phyloP scores from a whole-genome alignment of 2,888 invertebrate genomes.

The Eurois occulta region DNA sequence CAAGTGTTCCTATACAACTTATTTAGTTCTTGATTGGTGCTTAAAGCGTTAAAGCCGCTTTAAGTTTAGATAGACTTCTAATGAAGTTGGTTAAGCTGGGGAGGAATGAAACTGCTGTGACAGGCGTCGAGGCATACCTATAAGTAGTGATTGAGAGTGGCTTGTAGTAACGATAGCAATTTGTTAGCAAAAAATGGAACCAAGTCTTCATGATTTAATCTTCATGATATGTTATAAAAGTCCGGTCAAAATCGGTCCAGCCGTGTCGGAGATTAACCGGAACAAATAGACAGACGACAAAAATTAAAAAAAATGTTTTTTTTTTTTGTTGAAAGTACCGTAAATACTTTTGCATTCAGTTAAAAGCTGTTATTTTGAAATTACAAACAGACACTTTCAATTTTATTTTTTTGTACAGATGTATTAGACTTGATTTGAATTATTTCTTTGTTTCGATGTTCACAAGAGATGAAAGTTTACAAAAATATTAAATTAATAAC shows the following conservation, averaged over 20 bases:
- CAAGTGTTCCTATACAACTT: constrained; percentile 58
- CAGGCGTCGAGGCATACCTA: neutral
- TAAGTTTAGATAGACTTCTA: constrained; percentile 31
- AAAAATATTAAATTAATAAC: neutral
- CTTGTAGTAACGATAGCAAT: neutral
- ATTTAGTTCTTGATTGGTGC: constrained; percentile 44
- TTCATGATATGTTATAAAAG: too few relatives aligned
- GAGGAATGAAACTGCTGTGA: constrained; percentile 1
- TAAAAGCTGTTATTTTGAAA: too few relatives aligned
- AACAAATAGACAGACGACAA: too few relatives aligned
- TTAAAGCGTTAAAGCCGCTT: constrained; percentile 32
- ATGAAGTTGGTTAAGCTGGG: constrained; percentile 27
- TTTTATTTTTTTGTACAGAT: too few relatives aligned
- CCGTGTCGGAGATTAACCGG: too few relatives aligned
- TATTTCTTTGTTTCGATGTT: neutral
- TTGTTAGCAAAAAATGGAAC: neutral
- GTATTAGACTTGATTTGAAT: too few relatives aligned
- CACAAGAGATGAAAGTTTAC: neutral
- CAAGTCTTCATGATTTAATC: too few relatives aligned
- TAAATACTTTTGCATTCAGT: too few relatives aligned
- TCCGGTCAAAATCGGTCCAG: too few relatives aligned
- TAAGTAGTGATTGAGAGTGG: neutral
- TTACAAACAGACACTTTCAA: too few relatives aligned
- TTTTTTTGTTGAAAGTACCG: too few relatives aligned
- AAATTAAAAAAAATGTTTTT: too few relatives aligned